Percentiles rank a stretch among this genome's conserved stretches.
Conservation (phyloP, 2,888 invertebrate species). For the Eustalomyia histrio region DNA sequence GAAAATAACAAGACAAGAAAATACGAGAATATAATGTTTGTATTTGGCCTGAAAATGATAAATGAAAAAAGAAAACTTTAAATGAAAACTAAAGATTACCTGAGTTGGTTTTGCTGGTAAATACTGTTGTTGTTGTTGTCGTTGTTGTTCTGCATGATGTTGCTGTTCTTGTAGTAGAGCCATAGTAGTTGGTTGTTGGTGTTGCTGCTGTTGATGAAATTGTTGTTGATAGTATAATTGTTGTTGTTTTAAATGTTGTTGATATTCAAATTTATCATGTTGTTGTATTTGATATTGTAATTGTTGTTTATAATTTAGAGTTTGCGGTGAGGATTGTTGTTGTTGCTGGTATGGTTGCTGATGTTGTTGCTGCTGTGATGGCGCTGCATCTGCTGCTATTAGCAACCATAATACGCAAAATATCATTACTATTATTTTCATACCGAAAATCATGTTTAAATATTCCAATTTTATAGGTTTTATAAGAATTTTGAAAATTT, state of each 20-base stretch:
- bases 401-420: constrained; percentile 40
- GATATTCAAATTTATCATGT: constrained; percentile 66
- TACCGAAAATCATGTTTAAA: constrained; percentile 17
- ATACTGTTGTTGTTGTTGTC: constrained; percentile 31
- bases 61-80: neutral
- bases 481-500: constrained; percentile 39
- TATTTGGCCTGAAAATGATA: neutral
- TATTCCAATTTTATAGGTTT: constrained; percentile 46
- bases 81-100: constrained; percentile 41
- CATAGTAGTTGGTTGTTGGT: constrained; percentile 30
- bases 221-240: constrained; percentile 55
- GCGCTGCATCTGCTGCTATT: constrained; percentile 31
- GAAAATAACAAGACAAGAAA: neutral
- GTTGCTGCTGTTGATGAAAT: constrained; percentile 43
- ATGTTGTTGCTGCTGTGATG: constrained; percentile 44
- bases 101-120: constrained; percentile 48
- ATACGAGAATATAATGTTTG: neutral
- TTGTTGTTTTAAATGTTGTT: constrained; percentile 65
- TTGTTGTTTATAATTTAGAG: constrained; percentile 63
- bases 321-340: constrained; percentile 40
- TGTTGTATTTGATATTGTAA: constrained; percentile 67
- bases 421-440: constrained; percentile 34
- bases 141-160: constrained; percentile 33
- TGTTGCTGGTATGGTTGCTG: constrained; percentile 39
- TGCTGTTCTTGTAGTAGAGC: constrained; percentile 38